Conservation (phyloP, 1,140 invertebrate genomes). For the Micrasema longulum region DNA sequence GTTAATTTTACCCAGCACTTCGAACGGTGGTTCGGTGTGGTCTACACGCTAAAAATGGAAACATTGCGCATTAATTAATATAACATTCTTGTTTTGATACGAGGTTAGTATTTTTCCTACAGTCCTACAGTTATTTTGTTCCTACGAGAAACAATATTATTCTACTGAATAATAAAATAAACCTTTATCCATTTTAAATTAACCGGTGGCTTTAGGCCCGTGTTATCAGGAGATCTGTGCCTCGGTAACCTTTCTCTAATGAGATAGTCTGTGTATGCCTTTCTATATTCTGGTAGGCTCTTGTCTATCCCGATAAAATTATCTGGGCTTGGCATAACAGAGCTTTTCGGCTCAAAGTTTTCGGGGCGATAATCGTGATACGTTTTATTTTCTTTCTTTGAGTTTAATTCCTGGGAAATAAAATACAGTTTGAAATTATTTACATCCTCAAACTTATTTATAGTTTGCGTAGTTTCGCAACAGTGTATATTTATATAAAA, state of each 20-base stretch:
- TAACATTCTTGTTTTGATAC: background rate
- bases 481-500: too few species aligned
- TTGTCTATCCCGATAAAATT: conserved; percentile 57
- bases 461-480: too few species aligned
- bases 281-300: conserved; percentile 67
- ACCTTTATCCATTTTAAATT: conserved; percentile 42
- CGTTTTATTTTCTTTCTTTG: conserved; percentile 8
- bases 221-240: conserved; percentile 26
- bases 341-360: background rate
- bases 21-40: conserved; percentile 13
- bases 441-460: too few species aligned
- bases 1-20: conserved; percentile 4
- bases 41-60: conserved; percentile 22
- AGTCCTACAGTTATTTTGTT: background rate
- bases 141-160: conserved; percentile 5
- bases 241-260: conserved; percentile 57
- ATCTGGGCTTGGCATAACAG: conserved; percentile 26
- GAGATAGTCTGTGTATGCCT: conserved; percentile 61
- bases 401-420: conserved; percentile 20
- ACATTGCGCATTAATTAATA: background rate
- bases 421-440: conserved; percentile 3
- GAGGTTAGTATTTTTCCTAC: background rate
- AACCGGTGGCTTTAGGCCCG: conserved; percentile 21
- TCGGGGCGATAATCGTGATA: background rate
- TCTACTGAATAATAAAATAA: conserved; percentile 25